Conservation (phyloP, 64 coral and sea anemone genomes). For the Astreopora myriophthalma region DNA sequence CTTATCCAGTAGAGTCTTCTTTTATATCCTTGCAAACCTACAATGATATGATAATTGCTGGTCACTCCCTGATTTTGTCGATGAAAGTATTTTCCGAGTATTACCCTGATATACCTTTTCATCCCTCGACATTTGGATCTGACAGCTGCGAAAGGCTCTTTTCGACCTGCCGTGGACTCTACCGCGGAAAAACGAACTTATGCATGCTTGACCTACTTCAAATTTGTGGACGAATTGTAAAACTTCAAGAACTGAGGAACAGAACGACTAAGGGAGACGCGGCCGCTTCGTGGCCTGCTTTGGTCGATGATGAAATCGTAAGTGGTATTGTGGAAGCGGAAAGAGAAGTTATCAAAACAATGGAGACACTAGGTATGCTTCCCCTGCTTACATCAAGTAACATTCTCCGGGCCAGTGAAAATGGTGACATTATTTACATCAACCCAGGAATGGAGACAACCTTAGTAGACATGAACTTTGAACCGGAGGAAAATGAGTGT, state of each 20-base stretch:
- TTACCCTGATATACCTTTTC: conserved; percentile 17
- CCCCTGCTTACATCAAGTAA: conserved; percentile 10
- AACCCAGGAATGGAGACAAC: not conserved
- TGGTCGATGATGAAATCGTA: conserved; percentile 37
- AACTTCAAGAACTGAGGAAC: not conserved
- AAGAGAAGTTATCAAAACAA: conserved; percentile 54
- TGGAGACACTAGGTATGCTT: conserved; percentile 42
- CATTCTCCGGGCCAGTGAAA: not conserved
- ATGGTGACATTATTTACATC: conserved; percentile 19
- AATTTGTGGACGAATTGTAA: not conserved
- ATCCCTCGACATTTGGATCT: conserved; percentile 60
- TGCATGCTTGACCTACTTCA: conserved; percentile 24
- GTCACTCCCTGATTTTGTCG: conserved; percentile 36
- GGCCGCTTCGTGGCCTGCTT: conserved; percentile 12
- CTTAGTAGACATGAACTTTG: not conserved
- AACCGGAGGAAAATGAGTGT: conserved; percentile 38
- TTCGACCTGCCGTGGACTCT: conserved; percentile 12
- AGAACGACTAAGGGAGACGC: not conserved
- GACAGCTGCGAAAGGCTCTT: conserved; percentile 42
- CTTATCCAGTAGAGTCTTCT: not conserved
- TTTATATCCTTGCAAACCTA: conserved; percentile 54
- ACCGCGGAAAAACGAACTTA: conserved; percentile 20
- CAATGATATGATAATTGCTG: conserved; percentile 13
- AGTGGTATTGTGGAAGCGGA: conserved; percentile 41
- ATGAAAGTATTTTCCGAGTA: conserved; percentile 22